Base-by-base conservation (phyloP, 2,113 vertebrate species). In the Pollachius pollachius region DNA sequence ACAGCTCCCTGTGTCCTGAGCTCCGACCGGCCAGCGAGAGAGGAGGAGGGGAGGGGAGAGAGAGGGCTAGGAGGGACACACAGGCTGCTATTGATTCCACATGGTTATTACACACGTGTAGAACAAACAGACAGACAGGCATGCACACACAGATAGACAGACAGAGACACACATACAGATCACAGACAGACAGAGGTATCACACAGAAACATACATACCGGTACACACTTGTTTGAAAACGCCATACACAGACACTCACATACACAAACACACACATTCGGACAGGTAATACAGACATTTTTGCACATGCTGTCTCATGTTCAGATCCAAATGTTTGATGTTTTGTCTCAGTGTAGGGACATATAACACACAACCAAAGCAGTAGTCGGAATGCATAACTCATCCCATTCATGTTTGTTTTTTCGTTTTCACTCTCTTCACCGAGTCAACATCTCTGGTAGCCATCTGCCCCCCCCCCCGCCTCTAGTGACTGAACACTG, bases 1-100 rank as follows among this genome's bases (percentile, higher is more conserved):
- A 89, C 83, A 79, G 75, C 67, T 69, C 75, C 87, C 89, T 91
- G 89, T 91, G 82, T 87, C 62, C 83, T 69, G 65, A 70, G 83
- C 88, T 85, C 84, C 87, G 84, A 85, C 85, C 84, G 83, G 88
- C 82, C 67, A 69, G 82, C 80, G 41, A 48, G 41, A 1, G 41
- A 48, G 41, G 41, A 9, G 41, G 41, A 9, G 41, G 41, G 11
- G 41, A 13, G 41, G 41, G 41, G 41, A 48, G 41, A 48, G 41
- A 48, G 41, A 12, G 7, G 41, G 41, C 41, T 48, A 48, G 11
- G 41, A 48, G 41, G 12, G 41, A 48, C 41, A 48, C 41, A 91
- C 84, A 86, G 82, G 69, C 81, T 57, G 79, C 84, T 82, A 88
- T 90, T 90, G 84, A 91, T 87, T 62, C 80, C 60, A 75, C 78